phyloP scores from a whole-genome alignment of 2,113 vertebrate species.

The Puffinus mauretanicus region DNA sequence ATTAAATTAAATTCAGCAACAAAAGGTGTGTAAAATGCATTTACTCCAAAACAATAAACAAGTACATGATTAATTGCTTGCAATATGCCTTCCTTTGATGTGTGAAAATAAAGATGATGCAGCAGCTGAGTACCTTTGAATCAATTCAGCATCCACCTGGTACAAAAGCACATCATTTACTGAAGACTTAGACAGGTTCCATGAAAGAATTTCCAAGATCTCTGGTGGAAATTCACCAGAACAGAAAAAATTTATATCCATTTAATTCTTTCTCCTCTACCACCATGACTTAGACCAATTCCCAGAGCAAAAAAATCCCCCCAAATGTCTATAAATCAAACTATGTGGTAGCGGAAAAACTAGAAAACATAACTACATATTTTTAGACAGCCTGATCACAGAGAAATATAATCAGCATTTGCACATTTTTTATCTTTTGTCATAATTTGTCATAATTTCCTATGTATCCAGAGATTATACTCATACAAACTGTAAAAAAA shows the following conservation, averaged over 20 bases:
- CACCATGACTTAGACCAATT: not conserved
- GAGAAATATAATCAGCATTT: not conserved
- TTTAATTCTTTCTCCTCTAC: not conserved
- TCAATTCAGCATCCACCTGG: slow-evolving; percentile 32
- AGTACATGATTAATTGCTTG: slow-evolving; percentile 65
- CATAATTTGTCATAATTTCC: not conserved
- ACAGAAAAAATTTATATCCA: not conserved
- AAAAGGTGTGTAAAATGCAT: slow-evolving; percentile 61
- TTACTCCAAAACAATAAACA: slow-evolving; percentile 63
- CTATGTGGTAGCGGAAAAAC: not conserved
- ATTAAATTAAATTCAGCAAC: slow-evolving; percentile 67
- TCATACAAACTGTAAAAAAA: not conserved
- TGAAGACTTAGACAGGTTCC: not conserved
- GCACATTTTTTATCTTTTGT: not conserved
- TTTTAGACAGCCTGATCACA: not conserved
- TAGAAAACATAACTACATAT: not conserved
- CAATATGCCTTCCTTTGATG: slow-evolving; percentile 47
- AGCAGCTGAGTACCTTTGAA: slow-evolving; percentile 46
- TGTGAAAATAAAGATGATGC: slow-evolving; percentile 60
- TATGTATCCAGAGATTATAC: not conserved
- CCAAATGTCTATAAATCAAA: not conserved
- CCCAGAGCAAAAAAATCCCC: not conserved
- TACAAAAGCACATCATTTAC: not conserved
- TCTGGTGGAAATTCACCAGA: not conserved
- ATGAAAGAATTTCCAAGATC: not conserved